These are phyloP conservation scores for Stramonita haemastoma DNA, from an alignment of 2,888 invertebrate genomes.

Conservation along the genomic window DNA sequence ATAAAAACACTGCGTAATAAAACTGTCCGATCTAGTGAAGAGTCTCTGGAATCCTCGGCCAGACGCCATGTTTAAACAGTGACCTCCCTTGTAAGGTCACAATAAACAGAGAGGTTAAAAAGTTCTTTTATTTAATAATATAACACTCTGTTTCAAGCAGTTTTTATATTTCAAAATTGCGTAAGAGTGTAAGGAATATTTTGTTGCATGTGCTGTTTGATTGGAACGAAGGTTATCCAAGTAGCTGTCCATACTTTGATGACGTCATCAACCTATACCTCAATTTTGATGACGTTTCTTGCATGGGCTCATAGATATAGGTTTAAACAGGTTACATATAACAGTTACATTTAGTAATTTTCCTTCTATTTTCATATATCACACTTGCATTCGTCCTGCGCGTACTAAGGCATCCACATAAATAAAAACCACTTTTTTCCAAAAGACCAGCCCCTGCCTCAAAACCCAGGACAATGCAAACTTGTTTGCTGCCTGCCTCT, in stretches of 20 bases:
- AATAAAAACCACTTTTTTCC: too few species aligned
- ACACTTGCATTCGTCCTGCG: too few species aligned
- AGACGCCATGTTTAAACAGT: slow-evolving; percentile 34
- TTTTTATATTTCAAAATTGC: background rate
- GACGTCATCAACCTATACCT: background rate
- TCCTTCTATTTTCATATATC: too few species aligned
- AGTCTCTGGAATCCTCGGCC: background rate
- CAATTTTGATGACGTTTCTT: background rate
- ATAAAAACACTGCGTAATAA: background rate
- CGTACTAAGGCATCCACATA: too few species aligned
- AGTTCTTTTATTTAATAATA: background rate
- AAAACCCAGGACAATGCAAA: too few species aligned
- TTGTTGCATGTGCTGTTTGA: too few species aligned
- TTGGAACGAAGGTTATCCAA: too few species aligned
- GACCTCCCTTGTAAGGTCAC: slow-evolving; percentile 32
- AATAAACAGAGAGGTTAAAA: background rate
- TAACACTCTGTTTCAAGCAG: background rate
- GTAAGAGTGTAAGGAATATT: background rate
- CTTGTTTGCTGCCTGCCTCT: too few species aligned
- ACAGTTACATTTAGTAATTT: background rate
- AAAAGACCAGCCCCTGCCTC: too few species aligned
- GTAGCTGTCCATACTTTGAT: background rate
- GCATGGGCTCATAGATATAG: background rate
- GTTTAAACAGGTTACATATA: background rate
- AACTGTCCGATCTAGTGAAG: background rate